These are phyloP conservation scores for Neolamprologus variostigma DNA, from an alignment of 2,113 vertebrate species.

Conservation along the genomic window DNA sequence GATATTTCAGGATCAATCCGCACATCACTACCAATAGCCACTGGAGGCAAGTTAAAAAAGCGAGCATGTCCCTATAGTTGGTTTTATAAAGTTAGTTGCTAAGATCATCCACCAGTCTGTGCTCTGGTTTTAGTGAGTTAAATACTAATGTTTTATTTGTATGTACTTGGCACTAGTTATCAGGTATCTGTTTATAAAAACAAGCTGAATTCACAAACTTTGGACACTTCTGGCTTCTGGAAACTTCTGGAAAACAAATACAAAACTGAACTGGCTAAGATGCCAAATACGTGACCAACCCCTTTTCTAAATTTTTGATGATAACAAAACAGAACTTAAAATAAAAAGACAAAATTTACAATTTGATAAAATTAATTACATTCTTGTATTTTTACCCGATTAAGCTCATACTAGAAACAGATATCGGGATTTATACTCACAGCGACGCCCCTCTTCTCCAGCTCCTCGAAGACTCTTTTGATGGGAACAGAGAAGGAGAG, in stretches of 20 bases:
- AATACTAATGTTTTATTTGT: neutral
- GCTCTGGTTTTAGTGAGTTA: neutral
- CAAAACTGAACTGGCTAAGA: neutral
- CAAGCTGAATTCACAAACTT: neutral
- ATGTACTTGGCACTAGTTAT: neutral
- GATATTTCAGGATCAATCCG: too few relatives aligned
- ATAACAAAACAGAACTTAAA: neutral
- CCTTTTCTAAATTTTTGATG: neutral
- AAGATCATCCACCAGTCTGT: neutral
- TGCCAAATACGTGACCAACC: neutral
- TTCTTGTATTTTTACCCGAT: neutral
- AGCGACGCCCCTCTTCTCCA: conserved; percentile 84
- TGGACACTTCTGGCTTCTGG: neutral
- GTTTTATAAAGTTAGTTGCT: neutral
- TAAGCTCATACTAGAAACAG: neutral
- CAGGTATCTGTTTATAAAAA: neutral
- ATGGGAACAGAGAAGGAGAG: conserved; percentile 80
- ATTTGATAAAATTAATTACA: neutral
- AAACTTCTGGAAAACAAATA: neutral
- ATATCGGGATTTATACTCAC: conserved; percentile 68
- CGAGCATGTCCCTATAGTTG: neutral
- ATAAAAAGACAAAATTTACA: neutral
- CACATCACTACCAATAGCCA: neutral
- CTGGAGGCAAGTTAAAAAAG: neutral
- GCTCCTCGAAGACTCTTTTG: conserved; percentile 73